phyloP scores from a whole-genome alignment of 2,797 vertebrate genomes.

The Eptatretus atami region DNA sequence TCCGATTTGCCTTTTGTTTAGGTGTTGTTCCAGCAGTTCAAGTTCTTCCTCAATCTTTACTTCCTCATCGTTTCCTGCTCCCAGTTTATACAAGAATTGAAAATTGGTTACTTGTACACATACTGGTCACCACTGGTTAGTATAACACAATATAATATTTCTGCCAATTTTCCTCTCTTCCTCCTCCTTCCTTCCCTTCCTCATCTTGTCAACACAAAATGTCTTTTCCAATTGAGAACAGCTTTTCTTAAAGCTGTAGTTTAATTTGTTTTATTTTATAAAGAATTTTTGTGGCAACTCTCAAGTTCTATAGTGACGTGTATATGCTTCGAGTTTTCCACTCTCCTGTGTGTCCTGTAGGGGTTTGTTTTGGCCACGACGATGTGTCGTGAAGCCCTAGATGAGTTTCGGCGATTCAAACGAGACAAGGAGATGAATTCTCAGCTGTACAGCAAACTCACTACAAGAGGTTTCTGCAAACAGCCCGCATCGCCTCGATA shows the following conservation, averaged over 20 bases:
- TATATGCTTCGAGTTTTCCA: no score
- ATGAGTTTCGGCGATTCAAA: conserved; percentile 55
- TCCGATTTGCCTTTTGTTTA: conserved; percentile 16
- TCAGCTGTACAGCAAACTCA: conserved; percentile 79
- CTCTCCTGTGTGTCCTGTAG: conserved; percentile 14
- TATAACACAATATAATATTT: background rate
- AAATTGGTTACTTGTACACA: conserved; percentile 87
- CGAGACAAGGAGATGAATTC: conserved; percentile 97
- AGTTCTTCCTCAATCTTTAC: conserved; percentile 98
- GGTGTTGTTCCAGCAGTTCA: conserved; percentile 98
- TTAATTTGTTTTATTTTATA: conserved; percentile 9
- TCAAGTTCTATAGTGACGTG: background rate
- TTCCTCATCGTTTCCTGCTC: conserved; percentile 85
- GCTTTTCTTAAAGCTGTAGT: conserved; percentile 8
- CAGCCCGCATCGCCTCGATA: background rate
- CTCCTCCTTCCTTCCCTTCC: no score
- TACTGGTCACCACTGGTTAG: conserved; percentile 97
- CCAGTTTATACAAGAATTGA: conserved; percentile 71
- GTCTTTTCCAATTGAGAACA: no score
- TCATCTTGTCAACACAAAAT: no score
- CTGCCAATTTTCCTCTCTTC: no score
- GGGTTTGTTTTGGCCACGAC: conserved; percentile 73
- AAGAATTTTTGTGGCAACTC: conserved; percentile 10
- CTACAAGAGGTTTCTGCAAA: conserved; percentile 40
- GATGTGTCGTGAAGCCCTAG: conserved; percentile 54